Conservation (phyloP, 2,888 invertebrate genomes). For the Drosophila trichaetosa region DNA sequence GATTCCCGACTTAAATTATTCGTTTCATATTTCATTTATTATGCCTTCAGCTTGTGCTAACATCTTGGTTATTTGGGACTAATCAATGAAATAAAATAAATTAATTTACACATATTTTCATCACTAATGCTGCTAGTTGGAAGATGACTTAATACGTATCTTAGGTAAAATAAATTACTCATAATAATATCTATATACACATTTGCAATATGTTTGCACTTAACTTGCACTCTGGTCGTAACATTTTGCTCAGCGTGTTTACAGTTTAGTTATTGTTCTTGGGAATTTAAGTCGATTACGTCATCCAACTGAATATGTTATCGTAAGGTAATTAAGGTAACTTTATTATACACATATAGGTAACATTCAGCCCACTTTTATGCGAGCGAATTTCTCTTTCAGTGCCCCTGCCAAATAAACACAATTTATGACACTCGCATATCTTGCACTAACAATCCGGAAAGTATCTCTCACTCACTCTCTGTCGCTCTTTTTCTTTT, state of each 20-base stretch:
- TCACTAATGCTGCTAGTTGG: neutral
- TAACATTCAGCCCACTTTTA: slow-evolving; percentile 16
- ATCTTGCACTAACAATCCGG: slow-evolving; percentile 44
- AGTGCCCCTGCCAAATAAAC: slow-evolving; percentile 44
- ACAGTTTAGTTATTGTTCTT: slow-evolving; percentile 6
- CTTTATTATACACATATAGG: slow-evolving; percentile 40
- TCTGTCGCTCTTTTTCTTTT: neutral
- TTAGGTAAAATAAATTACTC: neutral
- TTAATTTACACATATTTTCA: neutral
- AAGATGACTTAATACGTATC: slow-evolving; percentile 2
- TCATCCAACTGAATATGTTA: slow-evolving; percentile 43
- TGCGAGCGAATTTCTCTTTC: neutral
- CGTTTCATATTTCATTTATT: neutral
- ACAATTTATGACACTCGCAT: slow-evolving; percentile 60
- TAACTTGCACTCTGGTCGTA: slow-evolving; percentile 9
- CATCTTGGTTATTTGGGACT: neutral
- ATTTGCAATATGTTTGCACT: slow-evolving; percentile 12
- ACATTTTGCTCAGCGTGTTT: slow-evolving; percentile 15
- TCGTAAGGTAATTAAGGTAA: slow-evolving; percentile 59
- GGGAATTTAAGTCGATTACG: slow-evolving; percentile 34
- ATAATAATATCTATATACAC: neutral
- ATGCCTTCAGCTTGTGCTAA: neutral
- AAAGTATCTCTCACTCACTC: slow-evolving; percentile 11
- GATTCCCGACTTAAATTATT: neutral
- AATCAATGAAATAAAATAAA: neutral